Evolutionary conservation across 2,888 invertebrate species (phyloP), one percentile per base, ranked within the genome.

Genomic region (Chloromyia formosa): DNA sequence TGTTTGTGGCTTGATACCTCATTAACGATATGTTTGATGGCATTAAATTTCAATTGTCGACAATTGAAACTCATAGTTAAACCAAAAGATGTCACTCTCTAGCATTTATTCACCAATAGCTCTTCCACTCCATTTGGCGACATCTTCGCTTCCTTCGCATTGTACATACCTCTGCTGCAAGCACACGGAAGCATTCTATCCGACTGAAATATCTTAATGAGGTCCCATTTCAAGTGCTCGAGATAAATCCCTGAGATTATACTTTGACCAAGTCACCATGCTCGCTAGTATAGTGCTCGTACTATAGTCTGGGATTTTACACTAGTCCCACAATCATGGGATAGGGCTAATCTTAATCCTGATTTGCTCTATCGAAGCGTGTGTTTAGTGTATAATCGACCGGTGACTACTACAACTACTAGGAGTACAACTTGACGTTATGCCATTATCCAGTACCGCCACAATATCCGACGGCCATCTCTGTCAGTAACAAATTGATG

Each of bases 401-500:
- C 9, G n/a, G 27, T 35, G 27, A 56, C 18, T 10, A 7, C 18
- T 18, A 10, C 10, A 18, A 56, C 56, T 56, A 20, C 58, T 58
- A 22, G 45, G 14, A n/a, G 49, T 35, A 56, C 56, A 16, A 20
- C 58, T 58, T 45, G 45, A 5, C 35, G 49, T 35, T 35, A 7
- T 35, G 7, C 27, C 49, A 49, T 66, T 22, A 49, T 35, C n/a
- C 20, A 16, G 45, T 27, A 27, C 68, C 16, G 40, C 58, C 27
- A 16, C 54, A 69, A 71, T 56, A 35, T 35, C 27, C 71, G 40
- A 18, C 18, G 66, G 45, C n/a, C 49, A 66, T 66, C 42, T 22
- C 58, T 58, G 71, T 56, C 58, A 71, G 58, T 56, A 58, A 56
- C 71, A 71, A 71, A 71, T 71, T 71, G 71, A 71, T 71, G 71